Percentiles rank a stretch among this genome's conserved stretches.
Evolutionary conservation across 1,140 invertebrate genomes (phyloP).

Genomic region (Araneus ventricosus): DNA sequence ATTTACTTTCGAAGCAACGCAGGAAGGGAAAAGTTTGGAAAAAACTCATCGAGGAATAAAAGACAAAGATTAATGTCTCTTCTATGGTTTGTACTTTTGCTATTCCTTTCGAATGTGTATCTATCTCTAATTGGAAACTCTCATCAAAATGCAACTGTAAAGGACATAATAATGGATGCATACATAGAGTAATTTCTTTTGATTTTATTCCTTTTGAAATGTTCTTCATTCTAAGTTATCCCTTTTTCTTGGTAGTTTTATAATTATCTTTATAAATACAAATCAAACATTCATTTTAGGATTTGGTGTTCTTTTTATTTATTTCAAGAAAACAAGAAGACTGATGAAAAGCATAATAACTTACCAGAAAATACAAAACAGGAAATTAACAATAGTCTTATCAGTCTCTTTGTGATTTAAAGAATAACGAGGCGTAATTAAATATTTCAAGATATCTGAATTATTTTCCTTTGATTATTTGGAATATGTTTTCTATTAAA

Average conservation of each 20-base stretch:
- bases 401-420: no score
- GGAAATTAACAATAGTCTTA: no score
- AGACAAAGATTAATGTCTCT: not conserved
- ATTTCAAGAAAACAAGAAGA: no score
- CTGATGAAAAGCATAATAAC: no score
- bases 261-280: no score
- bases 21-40: not conserved
- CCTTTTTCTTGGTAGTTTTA: not conserved
- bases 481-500: no score
- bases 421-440: no score
- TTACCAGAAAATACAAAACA: no score
- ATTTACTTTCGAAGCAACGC: constrained; percentile 10
- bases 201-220: not conserved
- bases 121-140: not conserved
- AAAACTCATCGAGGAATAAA: not conserved
- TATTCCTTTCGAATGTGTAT: not conserved
- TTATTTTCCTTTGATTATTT: no score
- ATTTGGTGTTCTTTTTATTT: no score
- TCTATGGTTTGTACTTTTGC: not conserved
- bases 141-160: not conserved
- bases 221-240: not conserved
- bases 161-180: not conserved
- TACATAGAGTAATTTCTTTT: not conserved
- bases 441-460: no score
- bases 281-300: no score